phyloP scores from a whole-genome alignment of 2,888 invertebrate genomes.

The Cosmopolites sordidus region DNA sequence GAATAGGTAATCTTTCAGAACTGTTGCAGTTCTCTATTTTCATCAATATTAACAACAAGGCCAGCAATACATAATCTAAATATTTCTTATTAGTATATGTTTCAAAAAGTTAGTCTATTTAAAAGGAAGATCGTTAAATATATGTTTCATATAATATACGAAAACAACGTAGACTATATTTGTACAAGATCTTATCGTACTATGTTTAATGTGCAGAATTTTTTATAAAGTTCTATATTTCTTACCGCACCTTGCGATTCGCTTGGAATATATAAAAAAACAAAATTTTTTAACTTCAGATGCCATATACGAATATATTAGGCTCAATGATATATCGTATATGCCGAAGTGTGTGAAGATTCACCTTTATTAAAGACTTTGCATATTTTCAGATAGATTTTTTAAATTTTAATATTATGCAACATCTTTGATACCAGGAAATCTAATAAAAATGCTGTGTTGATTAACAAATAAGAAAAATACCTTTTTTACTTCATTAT shows the following conservation, averaged over 20 bases:
- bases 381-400: neutral
- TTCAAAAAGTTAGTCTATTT: too few relatives aligned
- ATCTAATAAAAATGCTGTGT: neutral
- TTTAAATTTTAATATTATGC: neutral
- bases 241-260: constrained; percentile 47
- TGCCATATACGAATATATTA: constrained; percentile 43
- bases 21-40: too few relatives aligned
- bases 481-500: too few relatives aligned
- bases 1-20: too few relatives aligned
- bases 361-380: neutral
- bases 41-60: too few relatives aligned
- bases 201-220: constrained; percentile 9
- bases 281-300: constrained; percentile 21
- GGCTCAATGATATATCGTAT: constrained; percentile 45
- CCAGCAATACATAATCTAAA: too few relatives aligned
- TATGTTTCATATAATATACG: neutral
- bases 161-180: neutral
- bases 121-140: neutral
- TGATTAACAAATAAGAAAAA: neutral
- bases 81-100: too few relatives aligned
- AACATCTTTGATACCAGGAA: neutral
- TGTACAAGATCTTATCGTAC: constrained; percentile 16
- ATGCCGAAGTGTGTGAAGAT: constrained; percentile 26
- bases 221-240: constrained; percentile 30
- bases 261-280: constrained; percentile 32